phyloP scores from a whole-genome alignment of 1,140 invertebrate genomes.

The Kradibia gibbosae region DNA sequence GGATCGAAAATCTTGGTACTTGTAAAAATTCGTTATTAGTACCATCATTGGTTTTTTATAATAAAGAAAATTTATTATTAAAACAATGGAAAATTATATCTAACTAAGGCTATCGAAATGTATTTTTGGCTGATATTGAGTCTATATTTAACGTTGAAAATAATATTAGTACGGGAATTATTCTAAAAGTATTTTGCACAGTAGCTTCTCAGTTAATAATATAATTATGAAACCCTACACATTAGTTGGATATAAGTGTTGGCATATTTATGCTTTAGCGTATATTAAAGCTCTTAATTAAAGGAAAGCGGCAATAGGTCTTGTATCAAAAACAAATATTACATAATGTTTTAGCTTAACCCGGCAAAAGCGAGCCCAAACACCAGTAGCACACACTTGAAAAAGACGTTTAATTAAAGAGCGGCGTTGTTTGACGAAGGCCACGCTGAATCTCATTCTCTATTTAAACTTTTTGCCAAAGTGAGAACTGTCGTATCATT shows the following conservation, averaged over 20 bases:
- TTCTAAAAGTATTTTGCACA: no score
- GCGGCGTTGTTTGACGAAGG: slow-evolving; percentile 18
- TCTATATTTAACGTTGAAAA: no score
- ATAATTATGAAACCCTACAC: no score
- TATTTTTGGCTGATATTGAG: no score
- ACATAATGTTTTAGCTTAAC: background rate
- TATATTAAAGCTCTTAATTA: background rate
- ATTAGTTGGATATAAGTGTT: background rate
- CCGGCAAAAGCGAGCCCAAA: background rate
- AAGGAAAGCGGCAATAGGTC: background rate
- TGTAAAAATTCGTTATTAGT: background rate
- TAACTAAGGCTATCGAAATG: no score
- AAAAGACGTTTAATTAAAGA: slow-evolving; percentile 39
- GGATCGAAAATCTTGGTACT: background rate
- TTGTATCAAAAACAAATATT: slow-evolving; percentile 11
- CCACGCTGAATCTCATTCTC: background rate
- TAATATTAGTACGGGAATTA: no score
- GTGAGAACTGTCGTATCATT: slow-evolving; percentile 32
- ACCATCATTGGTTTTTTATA: no score
- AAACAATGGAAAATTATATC: no score
- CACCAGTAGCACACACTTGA: background rate
- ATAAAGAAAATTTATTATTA: no score
- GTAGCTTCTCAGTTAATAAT: no score
- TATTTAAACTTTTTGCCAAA: slow-evolving; percentile 25
- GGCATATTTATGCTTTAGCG: background rate